phyloP scores from a whole-genome alignment of 2,113 vertebrate genomes.

The Thalassarche chlororhynchos region DNA sequence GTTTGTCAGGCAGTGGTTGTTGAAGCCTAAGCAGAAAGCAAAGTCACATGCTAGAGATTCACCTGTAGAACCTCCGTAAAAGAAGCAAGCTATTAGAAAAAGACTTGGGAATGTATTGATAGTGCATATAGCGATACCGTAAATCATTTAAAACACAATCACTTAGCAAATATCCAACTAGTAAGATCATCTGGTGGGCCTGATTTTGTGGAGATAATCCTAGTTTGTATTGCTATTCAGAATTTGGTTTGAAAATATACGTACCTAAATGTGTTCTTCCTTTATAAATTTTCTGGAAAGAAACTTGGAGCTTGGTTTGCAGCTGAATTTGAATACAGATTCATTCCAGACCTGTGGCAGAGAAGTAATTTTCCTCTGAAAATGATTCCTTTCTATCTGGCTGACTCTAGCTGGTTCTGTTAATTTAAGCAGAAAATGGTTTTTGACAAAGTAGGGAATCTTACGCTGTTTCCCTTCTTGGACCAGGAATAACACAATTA shows the following conservation, averaged over 20 bases:
- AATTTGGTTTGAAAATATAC: not conserved
- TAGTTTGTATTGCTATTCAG: not conserved
- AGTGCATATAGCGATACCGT: not conserved
- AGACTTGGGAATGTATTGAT: not conserved
- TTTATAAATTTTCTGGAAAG: not conserved
- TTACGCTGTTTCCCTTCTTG: not conserved
- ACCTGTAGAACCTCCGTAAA: not conserved
- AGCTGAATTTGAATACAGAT: conserved; percentile 6
- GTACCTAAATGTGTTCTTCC: not conserved
- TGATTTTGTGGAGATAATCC: not conserved
- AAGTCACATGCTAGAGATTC: not conserved
- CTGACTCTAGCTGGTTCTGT: not conserved
- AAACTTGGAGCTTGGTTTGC: not conserved
- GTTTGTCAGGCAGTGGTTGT: not conserved
- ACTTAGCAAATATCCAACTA: not conserved
- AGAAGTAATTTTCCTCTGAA: not conserved
- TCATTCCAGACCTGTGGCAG: not conserved
- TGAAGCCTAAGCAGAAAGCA: not conserved
- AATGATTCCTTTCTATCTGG: not conserved
- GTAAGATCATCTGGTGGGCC: not conserved
- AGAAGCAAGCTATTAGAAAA: not conserved
- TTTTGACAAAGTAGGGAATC: not conserved
- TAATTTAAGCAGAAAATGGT: not conserved
- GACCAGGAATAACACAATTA: not conserved
- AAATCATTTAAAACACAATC: not conserved